Percentiles rank a stretch among this genome's conserved stretches.
phyloP scores from a whole-genome alignment of 2,113 vertebrate genomes.

The Geococcyx californianus region DNA sequence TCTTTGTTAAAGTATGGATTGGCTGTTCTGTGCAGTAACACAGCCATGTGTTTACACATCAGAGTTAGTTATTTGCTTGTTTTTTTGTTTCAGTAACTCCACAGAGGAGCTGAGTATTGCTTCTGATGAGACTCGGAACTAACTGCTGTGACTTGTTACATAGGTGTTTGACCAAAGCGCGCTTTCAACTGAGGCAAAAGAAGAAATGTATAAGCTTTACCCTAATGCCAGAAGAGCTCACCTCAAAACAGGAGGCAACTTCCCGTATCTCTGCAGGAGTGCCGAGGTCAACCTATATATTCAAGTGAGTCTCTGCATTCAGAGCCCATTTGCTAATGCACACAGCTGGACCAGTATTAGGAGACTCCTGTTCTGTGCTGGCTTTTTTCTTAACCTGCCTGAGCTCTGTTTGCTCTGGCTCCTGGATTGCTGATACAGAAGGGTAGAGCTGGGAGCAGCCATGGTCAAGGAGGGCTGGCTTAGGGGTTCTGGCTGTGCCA shows the following conservation, averaged over 20 bases:
- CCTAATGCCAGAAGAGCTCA: slow-evolving; percentile 94
- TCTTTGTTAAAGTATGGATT: not conserved
- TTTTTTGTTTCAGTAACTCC: not conserved
- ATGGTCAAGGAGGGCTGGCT: not conserved
- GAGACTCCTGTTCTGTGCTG: not conserved
- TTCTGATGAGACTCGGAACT: not conserved
- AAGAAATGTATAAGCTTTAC: slow-evolving; percentile 98
- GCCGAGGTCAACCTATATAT: slow-evolving; percentile 97
- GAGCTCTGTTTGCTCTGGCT: not conserved
- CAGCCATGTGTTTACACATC: fast-evolving
- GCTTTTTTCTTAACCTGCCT: not conserved
- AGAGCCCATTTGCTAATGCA: fast-evolving
- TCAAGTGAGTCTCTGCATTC: slow-evolving; percentile 78
- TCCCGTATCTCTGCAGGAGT: slow-evolving; percentile 94
- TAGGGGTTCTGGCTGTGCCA: not conserved
- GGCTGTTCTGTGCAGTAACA: not conserved
- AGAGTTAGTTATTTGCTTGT: not conserved
- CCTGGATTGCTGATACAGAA: not conserved
- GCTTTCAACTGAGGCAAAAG: slow-evolving; percentile 93
- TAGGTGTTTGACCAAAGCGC: slow-evolving; percentile 99
- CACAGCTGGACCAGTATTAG: not conserved
- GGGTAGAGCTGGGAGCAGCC: not conserved
- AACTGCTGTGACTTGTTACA: not conserved
- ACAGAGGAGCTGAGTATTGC: not conserved
- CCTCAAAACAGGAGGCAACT: slow-evolving; percentile 98